Evolutionary conservation across 2,797 vertebrate genomes (phyloP), one percentile per base, ranked within the genome.

Genomic region (Macropodus opercularis): DNA sequence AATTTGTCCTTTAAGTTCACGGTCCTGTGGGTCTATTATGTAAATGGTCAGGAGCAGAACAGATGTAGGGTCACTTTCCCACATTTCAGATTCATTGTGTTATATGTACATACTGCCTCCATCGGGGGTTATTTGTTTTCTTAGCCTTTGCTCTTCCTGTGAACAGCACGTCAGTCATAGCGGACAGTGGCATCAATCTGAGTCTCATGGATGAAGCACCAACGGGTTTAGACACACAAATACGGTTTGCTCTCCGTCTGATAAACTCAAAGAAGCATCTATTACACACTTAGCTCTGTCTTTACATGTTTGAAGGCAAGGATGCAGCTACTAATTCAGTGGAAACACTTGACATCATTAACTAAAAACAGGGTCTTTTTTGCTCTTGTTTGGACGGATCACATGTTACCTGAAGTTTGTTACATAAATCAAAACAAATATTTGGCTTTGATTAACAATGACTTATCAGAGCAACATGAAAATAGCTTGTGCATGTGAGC

Each of bases 11-110:
- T 62, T 5, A 43, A 54, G 51, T 35, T 29, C 13, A 17, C 43
- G n/a, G 47, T 58, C 49, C 58, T 50, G 21, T 59, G 53, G 63
- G 62, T 69, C 18, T 50, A 22, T 75, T 71, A 69, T 60, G 53
- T 70, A 83, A 80, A 68, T 64, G 43, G 12, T 57, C 53, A 26
- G 61, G 41, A 73, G 79, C 57, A 61, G 21, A 43, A 23, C 88
- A 89, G 89, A 89, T 88, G 86, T 73, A 31, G 26, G 51, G 57
- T 77, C 12, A 31, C 52, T 77, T 88, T 88, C 85, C 87, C 89
- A 87, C 75, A 83, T 88, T 77, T 56, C 44, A 63, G 44, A 64
- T 49, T 57, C 56, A 47, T 13, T 36, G 36, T 50, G 27, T 77
- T 67, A 57, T 32, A 55, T 36, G 29, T 63, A 50, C 63, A 54